Conservation (phyloP, 2,888 invertebrate genomes). For the Poecilobothrus nobilitatus region DNA sequence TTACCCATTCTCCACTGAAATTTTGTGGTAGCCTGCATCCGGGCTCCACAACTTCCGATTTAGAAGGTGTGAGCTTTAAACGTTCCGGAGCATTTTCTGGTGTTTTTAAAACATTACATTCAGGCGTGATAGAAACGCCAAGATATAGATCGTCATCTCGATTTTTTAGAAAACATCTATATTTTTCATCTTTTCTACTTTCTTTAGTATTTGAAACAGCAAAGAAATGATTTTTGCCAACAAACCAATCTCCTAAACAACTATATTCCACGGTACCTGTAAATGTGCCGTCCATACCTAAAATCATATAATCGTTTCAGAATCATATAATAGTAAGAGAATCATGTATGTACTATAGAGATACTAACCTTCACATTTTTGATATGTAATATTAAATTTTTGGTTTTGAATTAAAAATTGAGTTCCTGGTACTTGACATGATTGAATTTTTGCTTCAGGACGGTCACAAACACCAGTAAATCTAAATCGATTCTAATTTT, state of each 20-base stretch:
- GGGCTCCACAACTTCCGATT: slow-evolving; percentile 81
- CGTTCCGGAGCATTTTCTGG: slow-evolving; percentile 90
- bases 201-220: slow-evolving; percentile 96
- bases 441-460: slow-evolving; percentile 80
- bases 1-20: slow-evolving; percentile 92
- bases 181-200: slow-evolving; percentile 89
- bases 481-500: slow-evolving; percentile 65
- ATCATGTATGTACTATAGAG: too few relatives aligned
- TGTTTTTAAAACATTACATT: slow-evolving; percentile 86
- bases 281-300: slow-evolving; percentile 72
- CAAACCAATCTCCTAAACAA: slow-evolving; percentile 92
- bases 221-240: slow-evolving; percentile 91
- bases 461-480: slow-evolving; percentile 88
- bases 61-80: slow-evolving; percentile 75
- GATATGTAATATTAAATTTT: slow-evolving; percentile 91
- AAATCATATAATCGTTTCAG: too few relatives aligned
- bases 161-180: slow-evolving; percentile 88
- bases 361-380: slow-evolving; percentile 62
- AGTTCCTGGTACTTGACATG: slow-evolving; percentile 93
- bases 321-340: too few relatives aligned
- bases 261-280: slow-evolving; percentile 88
- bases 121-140: slow-evolving; percentile 87
- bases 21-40: slow-evolving; percentile 90
- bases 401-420: slow-evolving; percentile 94
- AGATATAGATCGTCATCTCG: slow-evolving; percentile 87